Percentiles rank a stretch among this genome's conserved stretches.
These are phyloP conservation scores for Corythornis vintsioides DNA, from an alignment of 2,113 vertebrate genomes.

Conservation along the genomic window DNA sequence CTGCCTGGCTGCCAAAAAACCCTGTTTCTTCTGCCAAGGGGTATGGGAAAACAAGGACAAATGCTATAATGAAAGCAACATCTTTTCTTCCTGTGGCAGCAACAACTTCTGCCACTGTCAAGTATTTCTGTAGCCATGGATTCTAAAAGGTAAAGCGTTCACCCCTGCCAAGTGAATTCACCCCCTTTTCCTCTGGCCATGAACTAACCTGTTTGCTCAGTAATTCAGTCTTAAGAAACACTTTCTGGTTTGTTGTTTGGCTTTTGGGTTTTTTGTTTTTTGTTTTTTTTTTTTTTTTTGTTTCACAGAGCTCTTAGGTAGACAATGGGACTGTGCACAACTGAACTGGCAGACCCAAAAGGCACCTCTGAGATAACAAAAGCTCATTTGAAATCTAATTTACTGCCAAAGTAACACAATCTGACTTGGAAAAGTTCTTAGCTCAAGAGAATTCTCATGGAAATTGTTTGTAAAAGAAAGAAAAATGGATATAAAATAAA, in stretches of 20 bases:
- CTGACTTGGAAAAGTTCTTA: background rate
- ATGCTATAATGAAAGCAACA: conserved; percentile 29
- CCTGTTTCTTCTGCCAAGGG: conserved; percentile 26
- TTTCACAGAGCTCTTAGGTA: background rate
- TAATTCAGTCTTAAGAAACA: background rate
- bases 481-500: too few relatives aligned
- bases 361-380: background rate
- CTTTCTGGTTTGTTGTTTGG: background rate
- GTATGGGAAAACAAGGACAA: conserved; percentile 44
- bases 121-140: background rate
- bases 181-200: background rate
- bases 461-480: background rate
- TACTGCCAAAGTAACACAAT: background rate
- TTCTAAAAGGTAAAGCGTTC: background rate
- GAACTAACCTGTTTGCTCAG: background rate
- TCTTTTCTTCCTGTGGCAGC: conserved; percentile 8
- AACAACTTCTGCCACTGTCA: background rate
- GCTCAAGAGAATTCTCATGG: background rate
- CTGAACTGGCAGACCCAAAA: background rate
- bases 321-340: background rate
- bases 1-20: conserved; percentile 33
- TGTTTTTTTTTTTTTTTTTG: background rate
- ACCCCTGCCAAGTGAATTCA: background rate
- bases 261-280: background rate
- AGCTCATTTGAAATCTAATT: background rate